Evolutionary conservation across 2,797 vertebrate species (phyloP).

Genomic region (Girardinus metallicus): DNA sequence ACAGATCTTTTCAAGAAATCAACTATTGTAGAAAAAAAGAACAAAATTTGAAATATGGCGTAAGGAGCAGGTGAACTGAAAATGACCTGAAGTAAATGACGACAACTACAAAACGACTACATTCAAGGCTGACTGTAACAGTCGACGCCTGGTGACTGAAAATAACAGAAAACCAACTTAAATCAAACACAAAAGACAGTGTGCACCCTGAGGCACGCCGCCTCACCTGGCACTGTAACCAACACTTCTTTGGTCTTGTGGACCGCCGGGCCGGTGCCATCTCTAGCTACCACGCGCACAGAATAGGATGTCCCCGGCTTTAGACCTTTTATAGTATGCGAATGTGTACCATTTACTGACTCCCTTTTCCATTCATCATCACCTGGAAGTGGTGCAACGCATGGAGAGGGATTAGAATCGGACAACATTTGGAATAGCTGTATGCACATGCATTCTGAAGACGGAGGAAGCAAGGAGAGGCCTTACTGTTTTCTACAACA

Average conservation of each 20-base stretch:
- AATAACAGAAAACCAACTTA: constrained; percentile 18
- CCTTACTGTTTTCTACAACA: constrained; percentile 96
- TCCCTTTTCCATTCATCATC: constrained; percentile 95
- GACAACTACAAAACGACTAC: constrained; percentile 28
- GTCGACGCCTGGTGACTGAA: constrained; percentile 25
- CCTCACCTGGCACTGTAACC: constrained; percentile 96
- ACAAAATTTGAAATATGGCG: not conserved
- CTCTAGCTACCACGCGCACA: constrained; percentile 92
- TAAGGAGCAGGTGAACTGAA: not conserved
- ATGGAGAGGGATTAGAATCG: constrained; percentile 43
- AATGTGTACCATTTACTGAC: constrained; percentile 91
- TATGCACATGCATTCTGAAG: constrained; percentile 27
- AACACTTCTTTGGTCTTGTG: constrained; percentile 88
- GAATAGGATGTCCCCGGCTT: constrained; percentile 93
- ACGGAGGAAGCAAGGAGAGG: constrained; percentile 41
- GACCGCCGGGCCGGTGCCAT: constrained; percentile 81
- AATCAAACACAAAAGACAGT: constrained; percentile 24
- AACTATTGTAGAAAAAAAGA: not conserved
- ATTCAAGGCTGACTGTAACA: constrained; percentile 19
- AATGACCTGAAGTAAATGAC: constrained; percentile 6
- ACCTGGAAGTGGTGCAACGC: constrained; percentile 79
- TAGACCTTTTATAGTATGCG: constrained; percentile 92
- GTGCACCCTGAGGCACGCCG: constrained; percentile 68
- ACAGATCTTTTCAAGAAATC: not conserved
- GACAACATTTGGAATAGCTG: not conserved